Evolutionary conservation across 2,113 vertebrate species (phyloP), one percentile per base, ranked within the genome.

Genomic region (Vicugna pacos): DNA sequence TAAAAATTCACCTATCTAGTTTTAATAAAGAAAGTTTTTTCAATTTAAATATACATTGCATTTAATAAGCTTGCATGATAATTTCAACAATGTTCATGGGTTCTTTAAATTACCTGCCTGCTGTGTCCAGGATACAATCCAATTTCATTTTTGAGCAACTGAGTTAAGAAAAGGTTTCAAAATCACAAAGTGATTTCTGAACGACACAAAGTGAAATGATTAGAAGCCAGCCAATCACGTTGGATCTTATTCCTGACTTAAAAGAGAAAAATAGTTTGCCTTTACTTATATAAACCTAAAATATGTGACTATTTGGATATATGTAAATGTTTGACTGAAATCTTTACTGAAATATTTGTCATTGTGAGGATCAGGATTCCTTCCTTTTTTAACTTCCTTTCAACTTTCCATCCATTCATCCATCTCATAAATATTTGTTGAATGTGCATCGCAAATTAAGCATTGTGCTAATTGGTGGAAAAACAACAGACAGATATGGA

Each of bases 11-110:
- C 98, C 98, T 99, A 99, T 98, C 98, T 98, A 97, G 97, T 98
- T 96, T 98, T 98, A 98, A 99, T 99, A 98, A 99, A 98, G 97
- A 84, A 98, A 98, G 97, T 97, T 98, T 99, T 98, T 99, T 98
- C 98, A 98, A 99, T 99, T 99, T 99, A 99, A 99, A 99, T 99
- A 99, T 99, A 99, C 99, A 99, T 98, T 98, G 98, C 99, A 98
- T 98, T 99, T 99, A 99, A 98, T 99, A 99, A 98, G 97, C 96
- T 98, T 98, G 98, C 97, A 98, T 98, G 98, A 98, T 99, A 99
- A 98, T 99, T 99, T 98, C 98, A 98, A 98, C 98, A 98, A 93
- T 94, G 97, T 99, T 99, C 98, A 97, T 98, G 96, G 97, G 97
- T 95, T 98, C 97, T 99, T 99, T 97, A 99, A 99, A 99, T 98